Conservation (phyloP, 2,888 invertebrate genomes). For the Blera fallax region DNA sequence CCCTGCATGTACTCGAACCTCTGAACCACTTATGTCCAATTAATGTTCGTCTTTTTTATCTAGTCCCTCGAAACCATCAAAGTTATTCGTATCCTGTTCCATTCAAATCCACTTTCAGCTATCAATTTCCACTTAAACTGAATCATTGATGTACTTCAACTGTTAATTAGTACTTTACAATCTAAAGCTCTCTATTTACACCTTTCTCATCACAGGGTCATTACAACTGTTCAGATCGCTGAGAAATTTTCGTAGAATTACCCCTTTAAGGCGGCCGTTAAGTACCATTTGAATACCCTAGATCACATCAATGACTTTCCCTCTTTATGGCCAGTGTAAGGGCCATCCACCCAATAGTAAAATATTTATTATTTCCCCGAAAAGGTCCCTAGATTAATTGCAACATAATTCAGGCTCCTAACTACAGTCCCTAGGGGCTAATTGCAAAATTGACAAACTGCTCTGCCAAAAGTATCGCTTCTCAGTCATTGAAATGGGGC, state of each 20-base stretch:
- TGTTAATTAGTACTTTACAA: background rate
- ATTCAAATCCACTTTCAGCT: too few relatives aligned
- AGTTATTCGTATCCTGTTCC: background rate
- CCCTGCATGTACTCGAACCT: too few relatives aligned
- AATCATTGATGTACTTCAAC: background rate
- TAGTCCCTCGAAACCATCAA: too few relatives aligned
- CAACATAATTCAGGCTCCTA: constrained; percentile 33
- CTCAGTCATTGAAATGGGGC: constrained; percentile 9
- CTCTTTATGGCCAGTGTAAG: background rate
- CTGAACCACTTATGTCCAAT: too few relatives aligned
- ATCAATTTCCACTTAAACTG: background rate
- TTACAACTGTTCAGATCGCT: background rate
- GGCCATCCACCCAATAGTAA: background rate
- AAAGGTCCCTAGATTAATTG: constrained; percentile 41
- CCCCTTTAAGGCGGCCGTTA: background rate
- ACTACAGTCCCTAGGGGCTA: constrained; percentile 27
- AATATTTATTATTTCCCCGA: constrained; percentile 6
- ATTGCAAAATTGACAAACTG: constrained; percentile 41
- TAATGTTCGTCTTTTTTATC: too few relatives aligned
- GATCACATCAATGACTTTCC: background rate
- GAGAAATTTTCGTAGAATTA: background rate
- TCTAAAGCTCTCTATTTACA: background rate
- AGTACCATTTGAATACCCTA: background rate
- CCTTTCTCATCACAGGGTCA: background rate
- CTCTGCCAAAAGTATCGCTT: constrained; percentile 2